phyloP scores from a whole-genome alignment of 2,797 vertebrate genomes.

The Florisuga fusca region DNA sequence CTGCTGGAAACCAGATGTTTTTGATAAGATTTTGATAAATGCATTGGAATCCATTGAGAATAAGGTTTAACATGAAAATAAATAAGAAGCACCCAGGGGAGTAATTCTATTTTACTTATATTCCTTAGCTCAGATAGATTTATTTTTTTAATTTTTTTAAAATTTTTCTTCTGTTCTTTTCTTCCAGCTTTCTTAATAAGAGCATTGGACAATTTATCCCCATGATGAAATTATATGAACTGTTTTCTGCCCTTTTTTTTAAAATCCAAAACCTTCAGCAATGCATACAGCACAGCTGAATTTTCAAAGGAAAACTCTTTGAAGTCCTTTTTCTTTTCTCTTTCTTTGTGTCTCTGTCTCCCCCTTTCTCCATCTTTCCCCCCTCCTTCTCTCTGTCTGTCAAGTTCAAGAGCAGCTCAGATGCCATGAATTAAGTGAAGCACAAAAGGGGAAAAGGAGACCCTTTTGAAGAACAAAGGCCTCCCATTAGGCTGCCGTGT shows the following conservation, averaged over 20 bases:
- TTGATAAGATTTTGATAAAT: slow-evolving; percentile 60
- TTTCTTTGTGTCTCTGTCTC: slow-evolving; percentile 74
- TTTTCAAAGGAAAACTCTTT: slow-evolving; percentile 79
- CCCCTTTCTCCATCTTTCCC: slow-evolving; percentile 65
- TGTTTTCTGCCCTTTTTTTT: slow-evolving; percentile 60
- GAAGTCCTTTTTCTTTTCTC: slow-evolving; percentile 73
- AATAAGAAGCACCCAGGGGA: slow-evolving; percentile 32
- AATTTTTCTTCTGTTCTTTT: slow-evolving; percentile 33
- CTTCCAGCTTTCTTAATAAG: slow-evolving; percentile 29
- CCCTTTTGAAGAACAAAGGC: slow-evolving; percentile 85
- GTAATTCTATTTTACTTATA: slow-evolving; percentile 63
- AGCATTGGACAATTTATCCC: slow-evolving; percentile 45
- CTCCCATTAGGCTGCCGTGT: slow-evolving; percentile 82
- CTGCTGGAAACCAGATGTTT: slow-evolving; percentile 40
- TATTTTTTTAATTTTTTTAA: neutral
- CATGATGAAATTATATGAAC: slow-evolving; percentile 56
- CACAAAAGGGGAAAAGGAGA: slow-evolving; percentile 83
- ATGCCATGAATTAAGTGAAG: slow-evolving; percentile 84
- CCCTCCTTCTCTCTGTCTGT: slow-evolving; percentile 77
- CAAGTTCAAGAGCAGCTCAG: slow-evolving; percentile 86
- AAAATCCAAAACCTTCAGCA: slow-evolving; percentile 68
- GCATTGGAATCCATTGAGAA: neutral
- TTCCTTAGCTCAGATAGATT: neutral
- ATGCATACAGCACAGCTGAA: slow-evolving; percentile 73
- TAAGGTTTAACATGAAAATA: slow-evolving; percentile 55